Base-by-base conservation (phyloP, 2,797 vertebrate species). In the Notamacropus eugenii region DNA sequence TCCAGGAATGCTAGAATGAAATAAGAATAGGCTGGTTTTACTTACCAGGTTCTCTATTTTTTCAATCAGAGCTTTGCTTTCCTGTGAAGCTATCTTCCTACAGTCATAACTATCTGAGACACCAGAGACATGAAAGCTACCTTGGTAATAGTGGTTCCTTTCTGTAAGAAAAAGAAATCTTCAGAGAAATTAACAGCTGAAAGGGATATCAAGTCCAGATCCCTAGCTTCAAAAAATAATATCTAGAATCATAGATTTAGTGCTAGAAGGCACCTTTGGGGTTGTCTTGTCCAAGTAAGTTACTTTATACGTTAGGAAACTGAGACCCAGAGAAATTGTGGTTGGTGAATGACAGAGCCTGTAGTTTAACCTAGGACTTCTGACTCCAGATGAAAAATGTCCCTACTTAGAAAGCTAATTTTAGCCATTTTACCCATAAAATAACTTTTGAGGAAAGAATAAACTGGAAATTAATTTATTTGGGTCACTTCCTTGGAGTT, bases 71-170 rank as follows among this genome's bases (percentile, higher is more conserved):
- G 58, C 34, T 55, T 24, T 90, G 34, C 56, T 93, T 52, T 27
- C 54, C 95, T 96, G 54, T 90, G 96, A 97, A 96, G 58, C 31
- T 92, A 22, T 10, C 1, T 92, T 96, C 91, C 95, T 90, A 97
- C 94, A 97, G 55, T 29, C 96, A 22, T 94, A 90, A 93, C 82
- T 96, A 54, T 97, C 91, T 34, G 1, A 95, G 40, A 93, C 34
- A 96, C 95, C 96, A 94, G 93, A 94, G 93, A 98, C 93, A 55
- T 40, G 29, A 96, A 98, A 97, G 56, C 92, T 82, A 90, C 92
- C 91, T 96, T 93, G 90, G 55, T 96, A 97, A 58, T 97, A 94
- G 54, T 96, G 92, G 59, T 34, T 90, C 50, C 91, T 97, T 87
- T 46, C 96, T 97, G 19, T 54, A 31, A 96, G 95, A 96, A 67